phyloP scores from a whole-genome alignment of 1,140 invertebrate species.

The Myzus persicae region DNA sequence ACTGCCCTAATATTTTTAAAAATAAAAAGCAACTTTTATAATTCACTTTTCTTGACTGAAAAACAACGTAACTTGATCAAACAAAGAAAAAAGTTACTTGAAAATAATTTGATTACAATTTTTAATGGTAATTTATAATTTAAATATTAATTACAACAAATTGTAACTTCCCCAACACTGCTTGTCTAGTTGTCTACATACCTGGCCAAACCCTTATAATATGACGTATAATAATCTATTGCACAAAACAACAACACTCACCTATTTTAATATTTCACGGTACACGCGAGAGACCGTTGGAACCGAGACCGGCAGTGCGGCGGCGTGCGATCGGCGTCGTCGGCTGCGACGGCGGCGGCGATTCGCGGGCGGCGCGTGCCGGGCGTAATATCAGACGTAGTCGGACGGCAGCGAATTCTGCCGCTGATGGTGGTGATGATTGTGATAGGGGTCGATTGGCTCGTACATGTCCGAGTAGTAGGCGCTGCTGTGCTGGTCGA shows the following conservation, averaged over 20 bases:
- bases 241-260: background rate
- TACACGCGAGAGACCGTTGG: background rate
- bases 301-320: too few species aligned
- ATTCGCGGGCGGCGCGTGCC: background rate
- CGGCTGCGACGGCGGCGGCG: background rate
- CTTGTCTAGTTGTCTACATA: too few species aligned
- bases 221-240: background rate
- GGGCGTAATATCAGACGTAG: slow-evolving; percentile 38
- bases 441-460: slow-evolving; percentile 42
- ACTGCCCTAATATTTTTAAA: too few species aligned
- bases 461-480: slow-evolving; percentile 58
- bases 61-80: too few species aligned
- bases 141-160: too few species aligned
- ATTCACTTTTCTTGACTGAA: too few species aligned
- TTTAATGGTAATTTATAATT: too few species aligned
- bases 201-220: too few species aligned
- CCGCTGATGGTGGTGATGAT: slow-evolving; percentile 27
- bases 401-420: slow-evolving; percentile 54
- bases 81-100: too few species aligned
- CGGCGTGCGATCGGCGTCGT: background rate
- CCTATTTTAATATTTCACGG: background rate
- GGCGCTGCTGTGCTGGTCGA: slow-evolving; percentile 55
- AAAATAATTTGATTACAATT: too few species aligned
- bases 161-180: too few species aligned
- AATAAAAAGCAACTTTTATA: too few species aligned